These are phyloP conservation scores for Bufo bufo DNA, from an alignment of 2,113 vertebrate species.

Conservation along the genomic window DNA sequence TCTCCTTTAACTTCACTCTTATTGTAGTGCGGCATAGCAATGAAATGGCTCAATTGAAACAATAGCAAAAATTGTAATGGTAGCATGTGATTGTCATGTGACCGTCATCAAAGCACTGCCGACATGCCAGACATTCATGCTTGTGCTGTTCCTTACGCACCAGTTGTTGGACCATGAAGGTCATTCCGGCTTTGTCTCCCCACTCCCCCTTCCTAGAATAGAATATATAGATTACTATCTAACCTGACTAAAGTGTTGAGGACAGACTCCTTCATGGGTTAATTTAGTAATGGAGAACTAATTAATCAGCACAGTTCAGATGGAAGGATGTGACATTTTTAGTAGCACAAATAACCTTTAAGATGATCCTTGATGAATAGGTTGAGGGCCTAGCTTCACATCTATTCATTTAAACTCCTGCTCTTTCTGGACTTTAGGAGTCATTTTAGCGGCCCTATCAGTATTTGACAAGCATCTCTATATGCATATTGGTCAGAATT, in stretches of 20 bases:
- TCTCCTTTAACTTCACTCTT: not conserved
- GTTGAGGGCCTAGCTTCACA: no score
- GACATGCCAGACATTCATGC: constrained; percentile 69
- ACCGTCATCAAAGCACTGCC: constrained; percentile 78
- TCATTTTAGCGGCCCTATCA: no score
- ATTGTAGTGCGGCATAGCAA: constrained; percentile 5
- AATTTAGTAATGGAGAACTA: not conserved
- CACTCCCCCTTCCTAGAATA: constrained; percentile 71
- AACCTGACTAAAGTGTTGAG: not conserved
- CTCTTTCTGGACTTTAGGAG: no score
- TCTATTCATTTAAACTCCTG: no score
- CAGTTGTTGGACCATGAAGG: constrained; percentile 72
- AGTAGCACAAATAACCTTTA: not conserved
- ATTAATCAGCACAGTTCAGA: not conserved
- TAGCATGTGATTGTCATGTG: constrained; percentile 70
- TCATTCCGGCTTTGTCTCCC: constrained; percentile 65
- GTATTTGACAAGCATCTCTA: no score
- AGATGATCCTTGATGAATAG: not conserved
- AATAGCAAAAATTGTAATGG: constrained; percentile 67
- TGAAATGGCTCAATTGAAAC: constrained; percentile 60
- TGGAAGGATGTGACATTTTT: not conserved
- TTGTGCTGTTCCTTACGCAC: constrained; percentile 61
- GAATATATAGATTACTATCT: constrained; percentile 66
- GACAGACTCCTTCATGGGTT: not conserved
- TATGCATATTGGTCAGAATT: no score